phyloP scores from a whole-genome alignment of 2,113 vertebrate species.

The Caranx ignobilis region DNA sequence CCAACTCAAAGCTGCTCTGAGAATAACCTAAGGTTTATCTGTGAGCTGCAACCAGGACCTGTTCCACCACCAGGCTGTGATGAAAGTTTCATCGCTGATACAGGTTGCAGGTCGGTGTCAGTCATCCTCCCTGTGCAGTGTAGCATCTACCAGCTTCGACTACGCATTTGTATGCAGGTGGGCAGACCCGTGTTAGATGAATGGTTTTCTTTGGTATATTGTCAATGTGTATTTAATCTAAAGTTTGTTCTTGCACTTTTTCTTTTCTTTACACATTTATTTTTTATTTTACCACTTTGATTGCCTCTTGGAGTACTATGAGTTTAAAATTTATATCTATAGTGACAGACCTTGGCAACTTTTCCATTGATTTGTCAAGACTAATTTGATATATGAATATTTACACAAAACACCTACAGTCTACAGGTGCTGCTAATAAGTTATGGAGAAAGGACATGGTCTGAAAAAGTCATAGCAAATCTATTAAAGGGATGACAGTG shows the following conservation, averaged over 20 bases:
- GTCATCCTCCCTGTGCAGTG: constrained; percentile 79
- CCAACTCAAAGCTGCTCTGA: constrained; percentile 43
- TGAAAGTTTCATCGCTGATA: constrained; percentile 9
- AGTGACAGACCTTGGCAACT: no score
- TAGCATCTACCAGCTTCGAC: constrained; percentile 81
- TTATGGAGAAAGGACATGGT: neutral
- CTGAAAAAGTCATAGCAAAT: neutral
- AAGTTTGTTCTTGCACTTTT: no score
- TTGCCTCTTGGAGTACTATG: no score
- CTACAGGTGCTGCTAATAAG: neutral
- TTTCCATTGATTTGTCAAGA: no score
- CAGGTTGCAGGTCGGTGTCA: constrained; percentile 39
- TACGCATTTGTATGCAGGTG: constrained; percentile 78
- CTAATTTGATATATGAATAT: neutral
- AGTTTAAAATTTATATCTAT: no score
- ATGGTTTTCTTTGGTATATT: neutral
- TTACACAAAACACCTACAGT: neutral
- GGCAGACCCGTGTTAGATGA: neutral
- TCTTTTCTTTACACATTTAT: no score
- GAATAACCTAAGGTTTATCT: constrained; percentile 78
- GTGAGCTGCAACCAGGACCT: constrained; percentile 63
- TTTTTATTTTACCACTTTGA: no score
- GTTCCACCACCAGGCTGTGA: neutral
- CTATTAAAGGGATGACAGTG: neutral
- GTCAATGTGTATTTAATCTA: neutral